Conservation (phyloP, 2,888 invertebrate genomes). For the Platycnemis pennipes region DNA sequence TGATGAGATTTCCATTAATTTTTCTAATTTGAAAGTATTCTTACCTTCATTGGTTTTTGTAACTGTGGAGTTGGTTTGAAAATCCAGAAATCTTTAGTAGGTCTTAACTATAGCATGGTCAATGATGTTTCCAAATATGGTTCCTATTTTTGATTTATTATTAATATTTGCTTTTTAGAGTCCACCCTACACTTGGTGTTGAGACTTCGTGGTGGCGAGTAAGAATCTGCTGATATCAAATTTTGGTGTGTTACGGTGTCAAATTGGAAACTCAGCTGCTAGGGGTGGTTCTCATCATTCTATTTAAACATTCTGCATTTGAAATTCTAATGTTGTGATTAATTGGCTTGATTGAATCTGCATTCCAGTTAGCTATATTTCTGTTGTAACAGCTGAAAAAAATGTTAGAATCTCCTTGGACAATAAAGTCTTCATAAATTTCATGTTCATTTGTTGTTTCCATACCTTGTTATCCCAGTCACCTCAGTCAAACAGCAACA, state of each 20-base stretch:
- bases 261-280: not conserved
- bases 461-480: no score
- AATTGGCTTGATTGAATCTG: not conserved
- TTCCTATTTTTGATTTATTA: not conserved
- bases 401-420: not conserved
- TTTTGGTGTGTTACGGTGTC: not conserved
- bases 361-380: constrained; percentile 5
- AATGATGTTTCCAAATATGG: not conserved
- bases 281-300: not conserved
- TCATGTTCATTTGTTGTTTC: not conserved
- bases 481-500: no score
- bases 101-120: no score
- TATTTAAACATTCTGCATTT: not conserved
- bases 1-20: no score
- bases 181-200: constrained; percentile 81
- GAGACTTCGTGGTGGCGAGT: not conserved
- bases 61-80: no score
- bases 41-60: no score
- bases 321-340: not conserved
- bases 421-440: not conserved
- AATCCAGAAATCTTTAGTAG: no score
- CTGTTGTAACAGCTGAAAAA: not conserved
- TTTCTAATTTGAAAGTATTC: no score
- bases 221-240: not conserved
- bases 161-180: constrained; percentile 74